A percentile compares a stretch with the other conserved stretches of the same genome.
Conservation (phyloP, 2,797 vertebrate species). For the Threskiornis aethiopicus region DNA sequence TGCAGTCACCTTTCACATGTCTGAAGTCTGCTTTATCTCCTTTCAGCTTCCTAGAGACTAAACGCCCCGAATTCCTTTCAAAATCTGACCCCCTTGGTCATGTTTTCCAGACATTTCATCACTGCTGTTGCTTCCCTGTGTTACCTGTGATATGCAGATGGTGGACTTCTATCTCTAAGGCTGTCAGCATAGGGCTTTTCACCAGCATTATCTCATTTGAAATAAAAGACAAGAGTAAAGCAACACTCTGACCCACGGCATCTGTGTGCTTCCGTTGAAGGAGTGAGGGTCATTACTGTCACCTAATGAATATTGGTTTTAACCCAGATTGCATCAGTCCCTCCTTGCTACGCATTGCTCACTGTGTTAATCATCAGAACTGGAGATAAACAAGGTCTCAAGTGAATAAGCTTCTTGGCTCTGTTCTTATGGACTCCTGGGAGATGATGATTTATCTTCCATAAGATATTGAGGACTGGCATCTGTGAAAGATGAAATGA, state of each 20-base stretch:
- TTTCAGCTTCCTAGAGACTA: not conserved
- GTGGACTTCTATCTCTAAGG: not conserved
- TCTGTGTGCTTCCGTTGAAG: not conserved
- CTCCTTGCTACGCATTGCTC: not conserved
- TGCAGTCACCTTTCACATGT: not conserved
- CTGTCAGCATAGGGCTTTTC: not conserved
- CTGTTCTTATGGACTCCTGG: not conserved
- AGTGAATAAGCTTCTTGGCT: slow-evolving; percentile 46
- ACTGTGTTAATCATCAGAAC: slow-evolving; percentile 27
- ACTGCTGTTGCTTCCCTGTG: not conserved
- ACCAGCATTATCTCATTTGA: not conserved
- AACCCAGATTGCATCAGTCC: slow-evolving; percentile 11
- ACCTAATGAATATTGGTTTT: slow-evolving; percentile 21
- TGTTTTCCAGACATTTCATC: not conserved
- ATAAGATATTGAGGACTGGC: not conserved
- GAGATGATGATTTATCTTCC: slow-evolving; percentile 31
- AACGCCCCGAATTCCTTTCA: not conserved
- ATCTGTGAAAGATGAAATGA: slow-evolving; percentile 12
- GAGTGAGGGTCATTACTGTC: not conserved
- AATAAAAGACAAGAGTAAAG: not conserved
- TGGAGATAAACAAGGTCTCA: slow-evolving; percentile 42
- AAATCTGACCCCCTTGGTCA: not conserved
- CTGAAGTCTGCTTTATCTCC: not conserved
- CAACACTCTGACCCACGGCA: not conserved
- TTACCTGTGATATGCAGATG: not conserved